Evolutionary conservation across 2,888 invertebrate genomes (phyloP).

Genomic region (Lordiphosa andalusiaca): DNA sequence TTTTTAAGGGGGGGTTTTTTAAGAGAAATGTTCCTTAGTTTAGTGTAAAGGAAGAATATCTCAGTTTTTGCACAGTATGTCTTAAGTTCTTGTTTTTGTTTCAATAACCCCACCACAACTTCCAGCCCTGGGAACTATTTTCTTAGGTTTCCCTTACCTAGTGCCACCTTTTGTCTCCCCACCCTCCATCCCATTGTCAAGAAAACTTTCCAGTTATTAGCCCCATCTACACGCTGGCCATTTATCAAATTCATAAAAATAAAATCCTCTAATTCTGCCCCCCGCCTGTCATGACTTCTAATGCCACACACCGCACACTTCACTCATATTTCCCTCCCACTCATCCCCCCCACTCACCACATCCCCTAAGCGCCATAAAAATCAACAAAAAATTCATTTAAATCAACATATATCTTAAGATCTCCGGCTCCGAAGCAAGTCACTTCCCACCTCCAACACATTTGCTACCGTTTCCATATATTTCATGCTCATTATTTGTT

Average conservation of each 20-base stretch:
- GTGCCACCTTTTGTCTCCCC: conserved; percentile 27
- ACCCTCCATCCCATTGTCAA: conserved; percentile 37
- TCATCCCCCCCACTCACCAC: conserved; percentile 16
- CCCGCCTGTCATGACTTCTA: conserved; percentile 48
- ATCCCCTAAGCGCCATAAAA: conserved; percentile 62
- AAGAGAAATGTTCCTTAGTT: too few species aligned
- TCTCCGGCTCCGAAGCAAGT: conserved; percentile 26
- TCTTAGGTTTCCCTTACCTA: background rate
- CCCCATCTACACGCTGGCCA: conserved; percentile 47
- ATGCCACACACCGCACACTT: conserved; percentile 53
- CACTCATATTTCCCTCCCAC: conserved; percentile 37
- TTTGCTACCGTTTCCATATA: conserved; percentile 67
- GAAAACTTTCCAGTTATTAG: conserved; percentile 57
- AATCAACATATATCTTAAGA: conserved; percentile 66
- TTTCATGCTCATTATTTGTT: conserved; percentile 52
- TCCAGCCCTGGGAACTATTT: background rate
- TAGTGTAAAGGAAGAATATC: too few species aligned
- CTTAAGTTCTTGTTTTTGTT: too few species aligned
- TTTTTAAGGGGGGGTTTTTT: too few species aligned
- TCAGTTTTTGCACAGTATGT: too few species aligned
- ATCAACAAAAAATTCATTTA: conserved; percentile 72
- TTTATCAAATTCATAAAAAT: conserved; percentile 71
- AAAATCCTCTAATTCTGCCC: conserved; percentile 29
- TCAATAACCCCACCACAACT: too few species aligned
- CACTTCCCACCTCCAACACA: conserved; percentile 37